phyloP scores from a whole-genome alignment of 2,113 vertebrate species.

The Dasyprocta punctata region DNA sequence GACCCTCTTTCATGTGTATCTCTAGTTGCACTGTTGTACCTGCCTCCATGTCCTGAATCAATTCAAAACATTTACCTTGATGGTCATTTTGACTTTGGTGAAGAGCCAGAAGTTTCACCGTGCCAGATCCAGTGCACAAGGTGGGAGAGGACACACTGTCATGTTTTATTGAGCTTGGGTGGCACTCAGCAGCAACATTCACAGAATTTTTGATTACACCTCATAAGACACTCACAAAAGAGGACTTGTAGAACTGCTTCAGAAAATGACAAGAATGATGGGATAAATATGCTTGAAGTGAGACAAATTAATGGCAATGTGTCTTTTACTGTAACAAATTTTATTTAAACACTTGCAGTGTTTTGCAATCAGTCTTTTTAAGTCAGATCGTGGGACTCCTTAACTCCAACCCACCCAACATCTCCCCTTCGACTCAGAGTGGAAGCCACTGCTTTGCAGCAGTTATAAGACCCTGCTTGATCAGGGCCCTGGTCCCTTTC shows the following conservation, averaged over 20 bases:
- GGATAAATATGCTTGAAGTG: not conserved
- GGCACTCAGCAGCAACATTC: not conserved
- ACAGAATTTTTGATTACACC: not conserved
- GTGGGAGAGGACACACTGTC: not conserved
- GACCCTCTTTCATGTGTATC: not conserved
- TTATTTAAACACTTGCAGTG: not conserved
- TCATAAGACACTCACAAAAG: not conserved
- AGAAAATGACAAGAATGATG: not conserved
- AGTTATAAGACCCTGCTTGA: too few species aligned
- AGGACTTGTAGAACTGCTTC: not conserved
- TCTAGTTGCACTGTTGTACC: not conserved
- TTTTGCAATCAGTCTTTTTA: not conserved
- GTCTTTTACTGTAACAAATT: not conserved
- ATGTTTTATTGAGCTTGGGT: not conserved
- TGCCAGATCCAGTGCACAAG: not conserved
- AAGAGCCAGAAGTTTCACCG: not conserved
- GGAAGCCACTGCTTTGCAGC: not conserved
- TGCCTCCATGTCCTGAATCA: not conserved
- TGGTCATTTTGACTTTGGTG: not conserved
- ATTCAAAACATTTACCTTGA: not conserved
- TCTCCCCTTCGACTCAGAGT: not conserved
- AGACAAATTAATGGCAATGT: not conserved
- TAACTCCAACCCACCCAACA: too few species aligned
- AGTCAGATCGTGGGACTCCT: not conserved
- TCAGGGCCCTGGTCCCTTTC: not conserved